Conservation (phyloP, 1,140 invertebrate species). For the Prorops nasuta region DNA sequence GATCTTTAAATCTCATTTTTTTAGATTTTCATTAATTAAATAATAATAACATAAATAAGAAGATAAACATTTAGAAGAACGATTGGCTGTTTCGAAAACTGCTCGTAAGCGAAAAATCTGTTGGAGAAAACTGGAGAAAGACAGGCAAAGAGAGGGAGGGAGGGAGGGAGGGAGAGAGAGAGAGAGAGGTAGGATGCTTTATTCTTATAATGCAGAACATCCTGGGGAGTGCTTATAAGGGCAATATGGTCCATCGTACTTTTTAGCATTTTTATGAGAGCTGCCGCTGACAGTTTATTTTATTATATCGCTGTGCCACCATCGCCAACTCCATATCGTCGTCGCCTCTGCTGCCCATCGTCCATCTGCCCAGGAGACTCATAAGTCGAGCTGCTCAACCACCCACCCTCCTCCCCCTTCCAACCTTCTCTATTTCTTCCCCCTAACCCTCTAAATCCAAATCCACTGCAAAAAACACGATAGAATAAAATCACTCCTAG, state of each 20-base stretch:
- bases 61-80: too few species aligned
- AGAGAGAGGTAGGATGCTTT: neutral
- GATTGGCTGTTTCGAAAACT: too few species aligned
- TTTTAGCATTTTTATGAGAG: conserved; percentile 55
- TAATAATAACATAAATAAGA: too few species aligned
- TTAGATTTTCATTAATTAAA: too few species aligned
- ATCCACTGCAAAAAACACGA: conserved; percentile 7
- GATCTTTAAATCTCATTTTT: too few species aligned
- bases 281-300: conserved; percentile 56
- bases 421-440: too few species aligned
- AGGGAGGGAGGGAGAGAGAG: neutral
- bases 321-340: too few species aligned
- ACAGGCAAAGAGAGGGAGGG: conserved; percentile 1
- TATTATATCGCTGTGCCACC: conserved; percentile 45
- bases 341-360: too few species aligned
- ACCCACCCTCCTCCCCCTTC: too few species aligned
- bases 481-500: neutral
- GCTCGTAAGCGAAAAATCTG: too few species aligned
- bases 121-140: neutral
- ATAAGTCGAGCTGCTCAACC: conserved; percentile 37
- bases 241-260: conserved; percentile 27
- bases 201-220: conserved; percentile 13
- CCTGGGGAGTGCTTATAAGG: conserved; percentile 18
- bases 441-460: conserved; percentile 2
- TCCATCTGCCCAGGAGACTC: conserved; percentile 35